These are phyloP conservation scores for Thymallus thymallus DNA, from an alignment of 2,113 vertebrate genomes.

Conservation along the genomic window DNA sequence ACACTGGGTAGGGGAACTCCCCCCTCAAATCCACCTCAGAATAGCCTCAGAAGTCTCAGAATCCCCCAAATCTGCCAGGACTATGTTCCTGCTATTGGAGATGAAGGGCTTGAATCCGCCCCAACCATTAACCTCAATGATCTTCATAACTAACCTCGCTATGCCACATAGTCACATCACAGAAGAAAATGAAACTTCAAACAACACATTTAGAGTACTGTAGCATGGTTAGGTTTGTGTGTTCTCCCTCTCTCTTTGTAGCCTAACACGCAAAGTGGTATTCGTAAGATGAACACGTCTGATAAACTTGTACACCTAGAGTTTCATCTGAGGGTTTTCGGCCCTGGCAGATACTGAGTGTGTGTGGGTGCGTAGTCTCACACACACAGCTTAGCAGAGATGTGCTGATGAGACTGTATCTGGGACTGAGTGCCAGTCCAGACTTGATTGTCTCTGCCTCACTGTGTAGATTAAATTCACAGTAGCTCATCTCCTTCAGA, in stretches of 20 bases:
- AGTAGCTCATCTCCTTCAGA: neutral
- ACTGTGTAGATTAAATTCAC: constrained; percentile 15
- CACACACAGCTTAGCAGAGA: neutral
- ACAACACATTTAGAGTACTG: constrained; percentile 37
- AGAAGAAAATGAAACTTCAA: constrained; percentile 60
- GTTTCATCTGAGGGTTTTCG: neutral
- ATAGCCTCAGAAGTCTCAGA: constrained; percentile 48
- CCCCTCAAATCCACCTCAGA: constrained; percentile 62
- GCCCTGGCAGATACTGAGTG: no score
- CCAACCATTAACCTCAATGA: constrained; percentile 70
- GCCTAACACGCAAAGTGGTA: constrained; percentile 21
- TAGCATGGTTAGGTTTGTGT: no score
- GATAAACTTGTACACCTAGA: constrained; percentile 17
- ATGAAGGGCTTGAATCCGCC: constrained; percentile 67
- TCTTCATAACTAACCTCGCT: constrained; percentile 60
- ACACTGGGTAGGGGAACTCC: constrained; percentile 63
- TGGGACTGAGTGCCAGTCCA: neutral
- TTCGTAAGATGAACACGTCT: constrained; percentile 37
- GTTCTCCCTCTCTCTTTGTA: constrained; percentile 32
- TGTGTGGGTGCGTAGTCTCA: neutral
- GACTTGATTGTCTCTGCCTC: constrained; percentile 15
- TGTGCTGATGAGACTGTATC: constrained; percentile 19
- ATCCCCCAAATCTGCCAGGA: constrained; percentile 64
- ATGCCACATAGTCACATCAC: constrained; percentile 48
- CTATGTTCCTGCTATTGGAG: constrained; percentile 71